phyloP scores from a whole-genome alignment of 2,888 invertebrate species.

The Carcina quercana region DNA sequence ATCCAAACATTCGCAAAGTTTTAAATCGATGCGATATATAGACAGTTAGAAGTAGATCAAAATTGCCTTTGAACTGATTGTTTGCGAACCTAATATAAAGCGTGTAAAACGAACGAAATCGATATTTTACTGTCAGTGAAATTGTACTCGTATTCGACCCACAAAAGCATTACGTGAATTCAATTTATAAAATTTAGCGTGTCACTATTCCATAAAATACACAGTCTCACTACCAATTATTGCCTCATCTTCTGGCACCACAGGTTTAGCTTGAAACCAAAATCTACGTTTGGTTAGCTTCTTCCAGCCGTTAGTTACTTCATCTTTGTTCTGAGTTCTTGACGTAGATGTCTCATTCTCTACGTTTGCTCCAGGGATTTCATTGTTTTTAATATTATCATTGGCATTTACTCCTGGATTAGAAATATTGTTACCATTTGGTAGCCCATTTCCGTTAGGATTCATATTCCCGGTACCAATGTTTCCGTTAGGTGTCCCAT shows the following conservation, averaged over 20 bases:
- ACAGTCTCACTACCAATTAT: constrained; percentile 18
- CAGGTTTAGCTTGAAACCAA: constrained; percentile 29
- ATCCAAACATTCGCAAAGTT: too few species aligned
- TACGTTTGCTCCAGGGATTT: not conserved
- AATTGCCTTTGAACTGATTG: too few species aligned
- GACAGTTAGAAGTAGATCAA: too few species aligned
- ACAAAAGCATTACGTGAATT: too few species aligned
- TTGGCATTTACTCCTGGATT: not conserved
- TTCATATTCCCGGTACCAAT: not conserved
- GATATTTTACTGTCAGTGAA: too few species aligned
- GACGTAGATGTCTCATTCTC: too few species aligned
- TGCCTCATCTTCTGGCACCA: constrained; percentile 28
- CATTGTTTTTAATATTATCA: not conserved
- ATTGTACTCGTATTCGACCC: too few species aligned
- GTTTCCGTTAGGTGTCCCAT: not conserved
- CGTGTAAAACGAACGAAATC: too few species aligned
- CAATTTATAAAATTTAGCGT: constrained; percentile 1
- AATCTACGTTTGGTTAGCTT: constrained; percentile 21
- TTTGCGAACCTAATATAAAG: too few species aligned
- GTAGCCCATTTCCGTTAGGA: too few species aligned
- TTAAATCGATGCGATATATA: too few species aligned
- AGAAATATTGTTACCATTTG: not conserved
- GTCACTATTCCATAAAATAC: constrained; percentile 23
- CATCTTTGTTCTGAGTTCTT: not conserved
- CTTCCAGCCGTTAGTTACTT: constrained; percentile 9